Percentiles rank a stretch among this genome's conserved stretches.
Evolutionary conservation across 1,140 invertebrate genomes (phyloP).

Genomic region (Arctopsyche grandis): DNA sequence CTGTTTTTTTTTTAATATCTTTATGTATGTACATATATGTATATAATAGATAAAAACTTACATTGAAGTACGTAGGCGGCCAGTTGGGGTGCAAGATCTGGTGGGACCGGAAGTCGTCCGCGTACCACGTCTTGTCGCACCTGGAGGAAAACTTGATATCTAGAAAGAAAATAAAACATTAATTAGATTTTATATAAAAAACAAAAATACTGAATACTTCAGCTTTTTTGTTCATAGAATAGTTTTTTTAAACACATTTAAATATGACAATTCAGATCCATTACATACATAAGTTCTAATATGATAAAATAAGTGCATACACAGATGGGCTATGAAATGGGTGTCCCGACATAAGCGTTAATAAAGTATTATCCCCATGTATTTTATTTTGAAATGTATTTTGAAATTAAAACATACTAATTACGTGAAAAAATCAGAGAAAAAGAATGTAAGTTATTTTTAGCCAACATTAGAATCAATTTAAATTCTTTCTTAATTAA

Average conservation of each 20-base stretch:
- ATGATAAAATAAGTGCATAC: no score
- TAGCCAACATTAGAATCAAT: no score
- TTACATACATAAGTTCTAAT: no score
- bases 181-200: slow-evolving; percentile 9
- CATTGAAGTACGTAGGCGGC: slow-evolving; percentile 96
- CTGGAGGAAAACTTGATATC: slow-evolving; percentile 96
- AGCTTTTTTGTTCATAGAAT: neutral
- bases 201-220: neutral
- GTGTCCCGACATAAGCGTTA: no score
- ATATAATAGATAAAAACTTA: slow-evolving; percentile 72
- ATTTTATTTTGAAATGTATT: no score
- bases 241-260: neutral
- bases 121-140: slow-evolving; percentile 94
- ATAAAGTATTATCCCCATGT: no score
- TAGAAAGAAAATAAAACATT: slow-evolving; percentile 60
- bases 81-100: slow-evolving; percentile 90
- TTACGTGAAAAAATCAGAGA: no score
- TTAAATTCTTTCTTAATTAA: no score
- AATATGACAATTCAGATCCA: neutral
- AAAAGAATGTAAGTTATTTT: no score
- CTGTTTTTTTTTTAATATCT: no score
- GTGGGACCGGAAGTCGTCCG: slow-evolving; percentile 87
- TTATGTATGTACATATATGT: neutral
- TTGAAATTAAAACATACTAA: no score
- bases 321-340: no score